phyloP scores from a whole-genome alignment of 1,140 invertebrate genomes.

The Nebria ingens region DNA sequence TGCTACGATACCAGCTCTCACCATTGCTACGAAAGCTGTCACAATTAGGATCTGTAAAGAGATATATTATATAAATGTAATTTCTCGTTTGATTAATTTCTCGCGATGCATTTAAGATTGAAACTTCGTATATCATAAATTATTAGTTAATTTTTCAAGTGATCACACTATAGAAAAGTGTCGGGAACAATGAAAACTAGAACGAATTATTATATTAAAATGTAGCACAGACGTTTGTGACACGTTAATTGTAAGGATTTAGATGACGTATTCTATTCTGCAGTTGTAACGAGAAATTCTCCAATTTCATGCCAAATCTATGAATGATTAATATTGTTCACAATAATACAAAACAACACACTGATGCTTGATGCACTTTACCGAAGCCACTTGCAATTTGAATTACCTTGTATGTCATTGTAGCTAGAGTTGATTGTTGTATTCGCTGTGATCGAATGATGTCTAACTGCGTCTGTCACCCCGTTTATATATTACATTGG shows the following conservation, averaged over 20 bases:
- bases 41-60: not conserved
- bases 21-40: not conserved
- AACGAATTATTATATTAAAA: too few relatives aligned
- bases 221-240: too few relatives aligned
- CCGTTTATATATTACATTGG: constrained; percentile 3
- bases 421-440: not conserved
- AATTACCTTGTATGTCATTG: not conserved
- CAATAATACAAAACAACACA: not conserved
- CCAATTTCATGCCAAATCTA: too few relatives aligned
- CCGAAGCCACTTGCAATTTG: not conserved
- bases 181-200: not conserved
- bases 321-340: too few relatives aligned
- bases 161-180: too few relatives aligned
- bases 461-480: not conserved
- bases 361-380: not conserved
- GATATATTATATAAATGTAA: not conserved
- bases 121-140: not conserved
- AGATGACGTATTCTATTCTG: too few relatives aligned
- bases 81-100: too few relatives aligned
- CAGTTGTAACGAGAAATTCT: too few relatives aligned
- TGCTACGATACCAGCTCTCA: constrained; percentile 13
- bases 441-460: constrained; percentile 1
- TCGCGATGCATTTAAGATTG: not conserved
- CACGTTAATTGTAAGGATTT: too few relatives aligned
- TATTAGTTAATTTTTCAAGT: too few relatives aligned